These are phyloP conservation scores for Peromyscus leucopus DNA, from an alignment of 2,113 vertebrate genomes.

Conservation along the genomic window DNA sequence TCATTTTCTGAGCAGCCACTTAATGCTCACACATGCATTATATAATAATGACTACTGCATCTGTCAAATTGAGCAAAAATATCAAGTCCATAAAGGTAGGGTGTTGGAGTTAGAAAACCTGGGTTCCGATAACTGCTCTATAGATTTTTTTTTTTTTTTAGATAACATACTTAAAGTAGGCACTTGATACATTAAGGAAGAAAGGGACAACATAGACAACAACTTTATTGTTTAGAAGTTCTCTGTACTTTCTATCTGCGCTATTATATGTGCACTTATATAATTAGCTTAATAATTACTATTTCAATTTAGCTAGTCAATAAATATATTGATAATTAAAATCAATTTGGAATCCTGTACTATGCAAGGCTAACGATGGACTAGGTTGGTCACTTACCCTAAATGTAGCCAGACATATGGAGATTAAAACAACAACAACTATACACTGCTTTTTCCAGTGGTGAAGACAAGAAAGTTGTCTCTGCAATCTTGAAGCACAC, in stretches of 20 bases:
- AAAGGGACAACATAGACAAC: neutral
- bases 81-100: neutral
- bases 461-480: neutral
- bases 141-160: neutral
- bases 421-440: neutral
- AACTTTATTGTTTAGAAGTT: slow-evolving; percentile 23
- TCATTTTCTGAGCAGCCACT: neutral
- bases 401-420: neutral
- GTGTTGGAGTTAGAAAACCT: slow-evolving; percentile 15
- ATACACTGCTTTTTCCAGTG: neutral
- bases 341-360: slow-evolving; percentile 9
- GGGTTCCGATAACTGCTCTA: neutral
- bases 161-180: neutral
- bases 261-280: neutral
- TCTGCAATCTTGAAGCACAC: neutral
- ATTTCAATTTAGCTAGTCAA: slow-evolving; percentile 50
- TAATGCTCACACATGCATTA: neutral
- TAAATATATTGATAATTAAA: slow-evolving; percentile 24
- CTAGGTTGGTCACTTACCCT: neutral
- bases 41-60: neutral
- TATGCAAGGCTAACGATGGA: neutral
- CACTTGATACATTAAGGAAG: neutral
- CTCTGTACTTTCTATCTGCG: neutral
- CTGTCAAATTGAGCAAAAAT: slow-evolving; percentile 36
- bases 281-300: neutral